These are phyloP conservation scores for Ophion obscuratus DNA, from an alignment of 2,888 invertebrate genomes.

Conservation along the genomic window DNA sequence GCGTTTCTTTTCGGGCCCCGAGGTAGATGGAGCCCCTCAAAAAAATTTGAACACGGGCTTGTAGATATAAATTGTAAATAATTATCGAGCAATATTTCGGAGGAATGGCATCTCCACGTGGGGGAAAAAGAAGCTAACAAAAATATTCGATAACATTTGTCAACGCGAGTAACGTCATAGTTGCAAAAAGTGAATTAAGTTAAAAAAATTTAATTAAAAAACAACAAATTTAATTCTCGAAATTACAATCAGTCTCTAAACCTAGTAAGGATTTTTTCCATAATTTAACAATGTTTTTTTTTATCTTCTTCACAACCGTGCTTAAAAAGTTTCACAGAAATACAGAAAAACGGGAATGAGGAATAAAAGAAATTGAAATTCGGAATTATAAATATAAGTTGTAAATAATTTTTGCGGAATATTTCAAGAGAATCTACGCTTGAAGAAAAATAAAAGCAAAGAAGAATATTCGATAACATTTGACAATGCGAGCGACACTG, in stretches of 20 bases:
- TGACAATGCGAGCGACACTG: neutral
- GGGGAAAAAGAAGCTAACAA: neutral
- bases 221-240: conserved; percentile 9
- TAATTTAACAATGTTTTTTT: conserved; percentile 9
- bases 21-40: too few relatives aligned
- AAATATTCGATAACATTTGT: neutral
- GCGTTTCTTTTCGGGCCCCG: too few relatives aligned
- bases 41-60: neutral
- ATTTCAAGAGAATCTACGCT: conserved; percentile 29
- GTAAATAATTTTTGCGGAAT: conserved; percentile 29
- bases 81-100: conserved; percentile 29
- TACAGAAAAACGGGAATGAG: conserved; percentile 20
- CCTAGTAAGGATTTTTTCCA: neutral
- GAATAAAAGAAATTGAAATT: neutral
- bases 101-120: conserved; percentile 46
- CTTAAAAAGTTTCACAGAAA: neutral
- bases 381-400: conserved; percentile 6
- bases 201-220: neutral
- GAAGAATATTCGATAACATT: neutral
- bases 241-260: conserved; percentile 4
- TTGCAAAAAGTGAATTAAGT: neutral
- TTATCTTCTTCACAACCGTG: neutral
- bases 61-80: conserved; percentile 9
- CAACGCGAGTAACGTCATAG: neutral
- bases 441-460: neutral